Evolutionary conservation across 2,113 vertebrate species (phyloP).

Genomic region (Ochotona curzoniae): DNA sequence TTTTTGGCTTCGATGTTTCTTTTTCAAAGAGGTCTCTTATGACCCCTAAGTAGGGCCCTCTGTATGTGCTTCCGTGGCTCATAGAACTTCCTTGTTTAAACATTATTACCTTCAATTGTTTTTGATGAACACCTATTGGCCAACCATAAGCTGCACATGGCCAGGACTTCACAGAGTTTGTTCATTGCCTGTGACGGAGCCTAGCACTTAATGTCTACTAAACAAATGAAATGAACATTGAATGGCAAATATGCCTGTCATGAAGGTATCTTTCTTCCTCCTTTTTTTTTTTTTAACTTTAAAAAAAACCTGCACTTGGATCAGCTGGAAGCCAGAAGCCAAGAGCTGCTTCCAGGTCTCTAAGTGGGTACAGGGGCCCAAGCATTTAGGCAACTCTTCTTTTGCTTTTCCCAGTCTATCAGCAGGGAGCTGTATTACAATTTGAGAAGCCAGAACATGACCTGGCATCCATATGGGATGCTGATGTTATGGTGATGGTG

Average conservation of each 20-base stretch:
- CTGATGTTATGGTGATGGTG: too few species aligned
- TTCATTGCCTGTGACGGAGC: neutral
- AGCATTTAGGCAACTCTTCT: too few species aligned
- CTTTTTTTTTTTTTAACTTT: too few species aligned
- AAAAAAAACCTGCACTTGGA: too few species aligned
- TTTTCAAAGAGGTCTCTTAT: neutral
- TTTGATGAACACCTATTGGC: neutral
- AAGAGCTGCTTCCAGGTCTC: too few species aligned
- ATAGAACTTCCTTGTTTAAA: neutral
- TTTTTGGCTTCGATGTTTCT: neutral
- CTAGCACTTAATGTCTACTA: neutral
- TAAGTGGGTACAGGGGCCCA: too few species aligned
- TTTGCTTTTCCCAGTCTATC: too few species aligned
- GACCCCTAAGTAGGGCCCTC: neutral
- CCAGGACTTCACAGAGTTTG: neutral
- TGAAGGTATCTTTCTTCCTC: neutral
- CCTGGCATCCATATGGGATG: too few species aligned
- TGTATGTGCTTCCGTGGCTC: neutral
- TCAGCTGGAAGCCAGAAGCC: too few species aligned
- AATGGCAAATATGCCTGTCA: neutral
- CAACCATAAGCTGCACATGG: neutral
- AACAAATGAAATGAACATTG: neutral
- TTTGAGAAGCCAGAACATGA: too few species aligned
- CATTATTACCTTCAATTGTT: neutral
- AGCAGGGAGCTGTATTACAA: too few species aligned